Percentiles rank a stretch among this genome's conserved stretches.
Conservation (phyloP, 2,888 invertebrate species). For the Rotaria macrura region DNA sequence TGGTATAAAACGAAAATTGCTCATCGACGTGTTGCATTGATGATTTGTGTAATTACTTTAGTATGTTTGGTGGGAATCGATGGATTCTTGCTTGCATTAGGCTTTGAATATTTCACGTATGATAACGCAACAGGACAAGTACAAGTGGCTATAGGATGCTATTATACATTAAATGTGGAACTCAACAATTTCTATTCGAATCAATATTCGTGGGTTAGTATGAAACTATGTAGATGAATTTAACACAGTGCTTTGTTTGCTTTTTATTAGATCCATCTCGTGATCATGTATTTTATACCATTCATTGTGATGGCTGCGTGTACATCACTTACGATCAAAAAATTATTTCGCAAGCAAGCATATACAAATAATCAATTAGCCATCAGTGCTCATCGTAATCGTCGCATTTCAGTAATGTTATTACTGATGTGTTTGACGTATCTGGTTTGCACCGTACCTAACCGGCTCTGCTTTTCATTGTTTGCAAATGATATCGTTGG, state of each 20-base stretch:
- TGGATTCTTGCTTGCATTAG: background rate
- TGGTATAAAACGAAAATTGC: background rate
- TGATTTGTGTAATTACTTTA: background rate
- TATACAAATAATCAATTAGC: background rate
- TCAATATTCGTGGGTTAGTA: background rate
- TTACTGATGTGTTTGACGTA: background rate
- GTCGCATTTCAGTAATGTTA: background rate
- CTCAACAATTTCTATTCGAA: background rate
- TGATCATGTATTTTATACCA: background rate
- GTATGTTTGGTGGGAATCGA: background rate
- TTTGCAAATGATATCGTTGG: background rate
- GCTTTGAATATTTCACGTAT: background rate
- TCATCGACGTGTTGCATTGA: background rate
- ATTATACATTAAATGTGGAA: background rate
- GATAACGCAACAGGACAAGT: background rate
- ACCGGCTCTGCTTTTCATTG: background rate
- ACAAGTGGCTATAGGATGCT: background rate
- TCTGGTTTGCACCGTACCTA: background rate
- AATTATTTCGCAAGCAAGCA: background rate
- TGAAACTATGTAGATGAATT: too few relatives aligned
- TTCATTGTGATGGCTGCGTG: background rate
- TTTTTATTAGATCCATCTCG: background rate
- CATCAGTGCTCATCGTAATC: background rate
- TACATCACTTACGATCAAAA: background rate
- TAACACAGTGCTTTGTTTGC: too few relatives aligned